Evolutionary conservation across 53 echinoderm and acorn worm species (phyloP).

Genomic region (Paracentrotus lividus): DNA sequence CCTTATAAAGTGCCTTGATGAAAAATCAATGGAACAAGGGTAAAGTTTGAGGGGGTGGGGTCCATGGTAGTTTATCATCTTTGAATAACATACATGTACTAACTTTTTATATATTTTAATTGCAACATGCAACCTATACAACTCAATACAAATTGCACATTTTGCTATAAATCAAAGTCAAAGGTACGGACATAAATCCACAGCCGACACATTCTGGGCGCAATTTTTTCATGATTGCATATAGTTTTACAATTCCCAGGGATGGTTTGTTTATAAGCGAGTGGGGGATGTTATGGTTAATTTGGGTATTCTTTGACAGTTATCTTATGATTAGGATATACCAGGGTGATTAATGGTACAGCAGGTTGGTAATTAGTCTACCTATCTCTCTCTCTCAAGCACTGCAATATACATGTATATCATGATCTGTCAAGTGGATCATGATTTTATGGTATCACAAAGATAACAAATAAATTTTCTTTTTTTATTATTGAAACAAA

Average conservation of each 20-base stretch:
- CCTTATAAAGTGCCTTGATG: too few relatives aligned
- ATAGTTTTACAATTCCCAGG: conserved; percentile 30
- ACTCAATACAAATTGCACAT: neutral
- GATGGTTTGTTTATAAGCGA: neutral
- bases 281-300: conserved; percentile 21
- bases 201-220: neutral
- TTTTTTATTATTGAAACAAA: too few relatives aligned
- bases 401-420: neutral
- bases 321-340: conserved; percentile 44
- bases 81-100: too few relatives aligned
- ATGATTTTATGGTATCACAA: too few relatives aligned
- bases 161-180: neutral
- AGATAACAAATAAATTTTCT: too few relatives aligned
- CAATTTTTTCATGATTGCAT: neutral
- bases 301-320: conserved; percentile 29
- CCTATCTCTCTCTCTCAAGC: neutral
- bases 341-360: neutral
- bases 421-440: neutral
- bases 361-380: conserved; percentile 5
- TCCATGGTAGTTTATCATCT: too few relatives aligned
- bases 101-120: too few relatives aligned
- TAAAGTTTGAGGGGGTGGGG: too few relatives aligned
- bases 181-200: neutral
- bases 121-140: too few relatives aligned
- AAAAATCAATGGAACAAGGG: too few relatives aligned